phyloP scores from a whole-genome alignment of 2,797 vertebrate species.

The Pangasius sanitwongsei region DNA sequence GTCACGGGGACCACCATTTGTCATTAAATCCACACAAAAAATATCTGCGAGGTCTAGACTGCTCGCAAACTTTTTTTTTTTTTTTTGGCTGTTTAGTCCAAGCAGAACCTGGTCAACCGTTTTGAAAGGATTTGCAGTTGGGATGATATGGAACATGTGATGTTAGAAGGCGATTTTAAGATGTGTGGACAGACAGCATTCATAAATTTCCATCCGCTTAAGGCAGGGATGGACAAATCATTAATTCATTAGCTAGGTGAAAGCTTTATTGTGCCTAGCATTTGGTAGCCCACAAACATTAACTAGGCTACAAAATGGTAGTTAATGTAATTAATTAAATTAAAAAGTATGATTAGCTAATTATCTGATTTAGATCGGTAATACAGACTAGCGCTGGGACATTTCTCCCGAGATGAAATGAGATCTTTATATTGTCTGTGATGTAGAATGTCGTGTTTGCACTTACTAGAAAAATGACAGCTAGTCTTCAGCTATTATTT shows the following conservation, averaged over 20 bases:
- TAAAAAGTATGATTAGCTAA: not conserved
- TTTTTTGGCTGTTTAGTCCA: not conserved
- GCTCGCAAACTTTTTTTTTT: constrained; percentile 6
- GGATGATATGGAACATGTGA: not conserved
- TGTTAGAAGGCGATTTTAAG: not conserved
- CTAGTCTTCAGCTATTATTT: not conserved
- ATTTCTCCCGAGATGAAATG: not conserved
- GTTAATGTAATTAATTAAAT: no score
- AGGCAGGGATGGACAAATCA: not conserved
- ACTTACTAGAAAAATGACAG: not conserved
- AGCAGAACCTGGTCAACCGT: not conserved
- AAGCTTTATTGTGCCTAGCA: no score
- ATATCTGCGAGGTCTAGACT: not conserved
- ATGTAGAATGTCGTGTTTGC: not conserved
- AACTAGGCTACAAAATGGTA: not conserved
- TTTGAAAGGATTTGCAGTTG: not conserved
- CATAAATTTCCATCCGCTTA: not conserved
- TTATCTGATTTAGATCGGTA: not conserved
- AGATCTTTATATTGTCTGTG: no score
- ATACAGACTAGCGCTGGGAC: not conserved
- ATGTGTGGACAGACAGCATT: not conserved
- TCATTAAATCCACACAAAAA: constrained; percentile 43
- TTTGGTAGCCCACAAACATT: not conserved
- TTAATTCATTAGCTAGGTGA: no score
- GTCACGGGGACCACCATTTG: constrained; percentile 58